Evolutionary conservation across 2,113 vertebrate genomes (phyloP).

Genomic region (Turnix velox): DNA sequence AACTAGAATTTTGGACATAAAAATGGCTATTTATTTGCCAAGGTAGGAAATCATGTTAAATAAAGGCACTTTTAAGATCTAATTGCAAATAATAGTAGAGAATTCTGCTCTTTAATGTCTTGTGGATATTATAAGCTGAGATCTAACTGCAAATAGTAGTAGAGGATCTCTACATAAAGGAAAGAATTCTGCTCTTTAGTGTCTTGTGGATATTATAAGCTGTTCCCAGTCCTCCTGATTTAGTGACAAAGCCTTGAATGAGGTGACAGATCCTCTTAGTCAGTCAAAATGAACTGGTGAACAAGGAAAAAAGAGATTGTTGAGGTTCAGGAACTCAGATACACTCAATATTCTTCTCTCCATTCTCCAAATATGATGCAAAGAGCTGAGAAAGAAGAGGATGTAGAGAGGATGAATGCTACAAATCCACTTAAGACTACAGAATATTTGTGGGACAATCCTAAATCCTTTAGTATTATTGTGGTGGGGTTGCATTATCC

Average conservation of each 20-base stretch:
- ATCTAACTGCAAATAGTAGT: too few relatives aligned
- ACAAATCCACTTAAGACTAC: constrained; percentile 15
- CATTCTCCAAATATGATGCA: background rate
- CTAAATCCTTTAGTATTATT: background rate
- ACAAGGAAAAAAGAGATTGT: background rate
- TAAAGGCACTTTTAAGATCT: background rate
- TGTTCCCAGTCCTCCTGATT: background rate
- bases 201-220: background rate
- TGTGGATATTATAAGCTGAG: background rate
- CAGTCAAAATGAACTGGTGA: background rate
- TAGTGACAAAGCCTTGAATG: background rate
- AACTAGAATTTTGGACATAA: background rate
- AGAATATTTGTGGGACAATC: background rate
- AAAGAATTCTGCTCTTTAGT: background rate
- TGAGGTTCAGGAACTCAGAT: background rate
- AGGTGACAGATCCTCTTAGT: background rate
- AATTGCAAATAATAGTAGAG: background rate
- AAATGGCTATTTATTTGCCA: background rate
- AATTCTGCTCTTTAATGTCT: background rate
- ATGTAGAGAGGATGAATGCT: background rate
- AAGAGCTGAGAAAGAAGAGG: background rate
- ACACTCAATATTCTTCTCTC: background rate
- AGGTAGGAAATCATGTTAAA: background rate
- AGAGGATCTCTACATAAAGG: background rate
- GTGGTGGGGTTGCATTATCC: background rate